phyloP scores from a whole-genome alignment of 2,113 vertebrate species.

The Tinamus guttatus region DNA sequence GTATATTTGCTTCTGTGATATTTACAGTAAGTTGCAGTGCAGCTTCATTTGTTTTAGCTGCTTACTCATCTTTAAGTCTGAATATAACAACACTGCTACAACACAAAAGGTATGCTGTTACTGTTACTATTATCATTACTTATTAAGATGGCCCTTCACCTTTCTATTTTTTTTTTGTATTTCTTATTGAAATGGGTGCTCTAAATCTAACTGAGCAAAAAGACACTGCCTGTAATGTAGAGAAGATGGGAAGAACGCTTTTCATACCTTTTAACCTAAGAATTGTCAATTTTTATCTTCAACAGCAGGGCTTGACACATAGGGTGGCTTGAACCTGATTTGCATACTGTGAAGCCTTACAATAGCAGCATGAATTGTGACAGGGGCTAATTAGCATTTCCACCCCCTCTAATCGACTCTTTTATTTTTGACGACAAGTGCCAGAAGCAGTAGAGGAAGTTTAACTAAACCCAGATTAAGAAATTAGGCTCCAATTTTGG shows the following conservation, averaged over 20 bases:
- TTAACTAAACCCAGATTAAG: constrained; percentile 78
- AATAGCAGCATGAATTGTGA: constrained; percentile 78
- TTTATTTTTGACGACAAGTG: constrained; percentile 72
- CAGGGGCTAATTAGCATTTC: constrained; percentile 83
- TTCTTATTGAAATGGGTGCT: constrained; percentile 3
- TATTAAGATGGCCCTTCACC: neutral
- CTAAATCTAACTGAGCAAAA: constrained; percentile 9
- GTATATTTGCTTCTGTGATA: constrained; percentile 51
- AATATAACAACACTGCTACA: constrained; percentile 27
- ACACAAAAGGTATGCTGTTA: constrained; percentile 5
- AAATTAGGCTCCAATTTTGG: constrained; percentile 49
- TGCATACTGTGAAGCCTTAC: constrained; percentile 80
- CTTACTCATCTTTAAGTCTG: constrained; percentile 64
- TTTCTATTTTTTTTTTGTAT: neutral
- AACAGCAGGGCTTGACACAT: constrained; percentile 35
- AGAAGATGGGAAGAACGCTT: neutral
- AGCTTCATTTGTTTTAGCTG: constrained; percentile 36
- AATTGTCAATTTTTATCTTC: constrained; percentile 60
- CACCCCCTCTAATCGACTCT: constrained; percentile 59
- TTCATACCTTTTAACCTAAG: constrained; percentile 67
- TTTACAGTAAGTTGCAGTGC: constrained; percentile 61
- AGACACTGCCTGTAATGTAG: neutral
- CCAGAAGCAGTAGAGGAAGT: constrained; percentile 68
- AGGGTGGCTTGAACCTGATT: constrained; percentile 71
- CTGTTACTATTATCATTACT: neutral